Base-by-base conservation (phyloP, 1,140 invertebrate species). In the Ectropis grisescens region DNA sequence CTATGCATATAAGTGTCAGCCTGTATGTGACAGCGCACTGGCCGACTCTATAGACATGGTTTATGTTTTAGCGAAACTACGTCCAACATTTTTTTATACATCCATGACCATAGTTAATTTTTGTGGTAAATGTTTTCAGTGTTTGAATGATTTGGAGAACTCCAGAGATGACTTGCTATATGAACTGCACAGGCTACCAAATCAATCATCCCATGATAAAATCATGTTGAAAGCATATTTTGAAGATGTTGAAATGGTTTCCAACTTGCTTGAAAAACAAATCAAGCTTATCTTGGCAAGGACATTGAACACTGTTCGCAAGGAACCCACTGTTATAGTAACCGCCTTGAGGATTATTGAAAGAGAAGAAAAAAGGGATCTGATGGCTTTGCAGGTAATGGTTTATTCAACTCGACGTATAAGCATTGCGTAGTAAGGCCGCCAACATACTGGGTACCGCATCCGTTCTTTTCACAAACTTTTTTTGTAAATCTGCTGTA, bases 291-390 rank as follows among this genome's bases (percentile, higher is more conserved):
- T 98, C 45, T 71, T 99, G 11, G 91, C 92, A 34, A 85, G 97
- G 39, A 95, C 96, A 6, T 83, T 99, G 2, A 97, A 97, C 58
- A 97, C 95, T 2, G 95, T 98, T 0, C 85, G 96, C 6, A 95
- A 96, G 66, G 95, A 98, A 70, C 97, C 97, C 0, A 96, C 94
- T 1, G 89, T 97, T 2, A 95, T 99, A 58, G 98, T 99, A 0
- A 98, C 97, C 0, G 96, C 95, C 0, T 71, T 99, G 2, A 85
- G 98, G 43, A 98, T 99, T 33, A 96, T 99, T 53, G 97, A 99
- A 78, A 84, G 97, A 41, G 98, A 99, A 83, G 96, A 99, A 64
- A 95, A 94, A 74, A 88, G 91, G 11, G 95, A 97, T 83, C 86
- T 89, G 50, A 89, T 91, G 78, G 91, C 93, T 1, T 48, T 92